Conservation (phyloP, 2,888 invertebrate species). For the Drosophila diplacantha region DNA sequence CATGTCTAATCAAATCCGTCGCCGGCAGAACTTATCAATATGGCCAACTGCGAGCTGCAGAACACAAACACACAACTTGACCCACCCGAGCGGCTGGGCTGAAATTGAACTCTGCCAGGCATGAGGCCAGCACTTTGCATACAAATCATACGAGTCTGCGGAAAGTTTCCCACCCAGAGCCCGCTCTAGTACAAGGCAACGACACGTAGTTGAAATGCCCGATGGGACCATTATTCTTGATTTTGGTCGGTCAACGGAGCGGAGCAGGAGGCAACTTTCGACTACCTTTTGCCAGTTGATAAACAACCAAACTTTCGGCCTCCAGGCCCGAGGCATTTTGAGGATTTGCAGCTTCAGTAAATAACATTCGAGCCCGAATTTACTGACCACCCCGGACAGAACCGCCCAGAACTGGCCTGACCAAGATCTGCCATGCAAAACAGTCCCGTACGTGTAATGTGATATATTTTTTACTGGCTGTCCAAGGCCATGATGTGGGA, state of each 20-base stretch:
- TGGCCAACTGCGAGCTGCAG: slow-evolving; percentile 61
- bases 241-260: slow-evolving; percentile 38
- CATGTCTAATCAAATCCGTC: slow-evolving; percentile 58
- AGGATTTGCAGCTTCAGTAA: slow-evolving; percentile 67
- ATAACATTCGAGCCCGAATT: slow-evolving; percentile 60
- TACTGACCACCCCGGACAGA: slow-evolving; percentile 25
- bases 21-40: slow-evolving; percentile 62
- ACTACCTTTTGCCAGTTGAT: slow-evolving; percentile 58
- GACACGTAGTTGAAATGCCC: slow-evolving; percentile 56
- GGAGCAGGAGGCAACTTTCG: slow-evolving; percentile 20
- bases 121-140: slow-evolving; percentile 67
- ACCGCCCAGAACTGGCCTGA: slow-evolving; percentile 11
- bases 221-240: slow-evolving; percentile 71
- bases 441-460: slow-evolving; percentile 62
- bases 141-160: slow-evolving; percentile 64
- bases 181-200: slow-evolving; percentile 18
- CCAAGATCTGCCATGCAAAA: slow-evolving; percentile 53
- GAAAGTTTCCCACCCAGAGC: slow-evolving; percentile 18
- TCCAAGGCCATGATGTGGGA: not conserved
- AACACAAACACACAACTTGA: slow-evolving; percentile 57
- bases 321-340: slow-evolving; percentile 59
- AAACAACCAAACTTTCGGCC: slow-evolving; percentile 60
- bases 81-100: slow-evolving; percentile 39
- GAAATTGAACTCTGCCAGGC: slow-evolving; percentile 64
- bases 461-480: slow-evolving; percentile 51